These are phyloP conservation scores for Stegastes partitus DNA, from an alignment of 2,113 vertebrate species.

Conservation along the genomic window DNA sequence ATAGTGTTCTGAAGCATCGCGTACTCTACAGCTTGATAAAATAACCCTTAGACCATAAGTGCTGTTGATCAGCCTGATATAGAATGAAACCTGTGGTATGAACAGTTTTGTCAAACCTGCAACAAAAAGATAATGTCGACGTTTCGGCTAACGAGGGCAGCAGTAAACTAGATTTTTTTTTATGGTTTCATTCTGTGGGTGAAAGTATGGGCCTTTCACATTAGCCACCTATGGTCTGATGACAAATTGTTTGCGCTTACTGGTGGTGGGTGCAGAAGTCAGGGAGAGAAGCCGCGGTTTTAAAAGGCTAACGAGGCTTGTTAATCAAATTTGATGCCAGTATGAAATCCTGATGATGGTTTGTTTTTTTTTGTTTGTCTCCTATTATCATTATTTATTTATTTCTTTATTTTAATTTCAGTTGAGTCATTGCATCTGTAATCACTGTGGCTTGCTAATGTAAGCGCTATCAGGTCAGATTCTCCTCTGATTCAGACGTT, in stretches of 20 bases:
- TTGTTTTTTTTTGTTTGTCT: conserved; percentile 21
- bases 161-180: conserved; percentile 18
- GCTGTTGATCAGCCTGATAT: conserved; percentile 12
- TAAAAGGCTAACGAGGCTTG: conserved; percentile 33
- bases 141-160: conserved; percentile 1
- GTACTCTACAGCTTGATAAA: conserved; percentile 20
- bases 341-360: conserved; percentile 25
- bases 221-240: conserved; percentile 48
- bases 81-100: background rate
- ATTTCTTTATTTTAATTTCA: background rate
- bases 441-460: conserved; percentile 52
- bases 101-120: background rate
- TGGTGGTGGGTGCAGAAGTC: conserved; percentile 25
- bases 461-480: conserved; percentile 42
- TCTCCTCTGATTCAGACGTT: conserved; percentile 32
- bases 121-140: conserved; percentile 10
- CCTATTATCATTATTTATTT: conserved; percentile 5
- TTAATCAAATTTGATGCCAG: conserved; percentile 40
- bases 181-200: conserved; percentile 48
- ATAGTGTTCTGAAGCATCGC: conserved; percentile 14
- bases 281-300: conserved; percentile 28
- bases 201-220: conserved; percentile 34
- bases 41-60: background rate
- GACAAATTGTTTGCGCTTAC: conserved; percentile 58
- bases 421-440: conserved; percentile 57